These are phyloP conservation scores for Leptinotarsa defecta DNA, from an alignment of 1,140 invertebrate genomes.

Conservation along the genomic window DNA sequence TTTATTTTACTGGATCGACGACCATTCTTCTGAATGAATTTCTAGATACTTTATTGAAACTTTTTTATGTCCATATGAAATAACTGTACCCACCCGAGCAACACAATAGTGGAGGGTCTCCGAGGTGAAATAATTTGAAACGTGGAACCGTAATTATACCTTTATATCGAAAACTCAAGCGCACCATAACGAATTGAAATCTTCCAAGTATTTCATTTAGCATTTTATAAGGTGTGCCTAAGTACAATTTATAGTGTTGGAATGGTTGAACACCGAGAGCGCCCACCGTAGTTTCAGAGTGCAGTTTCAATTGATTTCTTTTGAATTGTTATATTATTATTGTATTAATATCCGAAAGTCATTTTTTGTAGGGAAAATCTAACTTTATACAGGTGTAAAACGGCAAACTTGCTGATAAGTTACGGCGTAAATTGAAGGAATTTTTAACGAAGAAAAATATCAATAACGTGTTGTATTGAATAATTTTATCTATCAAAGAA, in stretches of 20 bases:
- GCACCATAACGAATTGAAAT: conserved; percentile 17
- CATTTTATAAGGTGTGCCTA: conserved; percentile 7
- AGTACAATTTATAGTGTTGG: conserved; percentile 12
- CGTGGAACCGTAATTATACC: conserved; percentile 6
- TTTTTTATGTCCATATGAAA: neutral
- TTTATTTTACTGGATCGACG: too few relatives aligned
- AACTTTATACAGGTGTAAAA: too few relatives aligned
- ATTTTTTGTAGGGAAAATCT: too few relatives aligned
- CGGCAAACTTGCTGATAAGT: too few relatives aligned
- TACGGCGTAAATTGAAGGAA: too few relatives aligned
- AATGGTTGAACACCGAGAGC: neutral
- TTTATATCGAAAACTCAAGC: conserved; percentile 1
- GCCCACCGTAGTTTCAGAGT: neutral
- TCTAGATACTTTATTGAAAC: neutral
- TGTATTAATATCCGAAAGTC: too few relatives aligned
- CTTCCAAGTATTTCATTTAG: conserved; percentile 12
- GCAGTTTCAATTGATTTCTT: too few relatives aligned
- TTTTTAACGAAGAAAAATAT: too few relatives aligned
- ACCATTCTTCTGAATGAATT: too few relatives aligned
- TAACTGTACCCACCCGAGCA: neutral
- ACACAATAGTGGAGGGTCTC: conserved; percentile 11
- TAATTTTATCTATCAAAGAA: too few relatives aligned
- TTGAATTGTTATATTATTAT: too few relatives aligned
- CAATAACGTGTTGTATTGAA: too few relatives aligned
- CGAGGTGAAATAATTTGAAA: neutral